Evolutionary conservation across 2,888 invertebrate species (phyloP), one percentile per base, ranked within the genome.

Genomic region (Liodrosophila aerea): DNA sequence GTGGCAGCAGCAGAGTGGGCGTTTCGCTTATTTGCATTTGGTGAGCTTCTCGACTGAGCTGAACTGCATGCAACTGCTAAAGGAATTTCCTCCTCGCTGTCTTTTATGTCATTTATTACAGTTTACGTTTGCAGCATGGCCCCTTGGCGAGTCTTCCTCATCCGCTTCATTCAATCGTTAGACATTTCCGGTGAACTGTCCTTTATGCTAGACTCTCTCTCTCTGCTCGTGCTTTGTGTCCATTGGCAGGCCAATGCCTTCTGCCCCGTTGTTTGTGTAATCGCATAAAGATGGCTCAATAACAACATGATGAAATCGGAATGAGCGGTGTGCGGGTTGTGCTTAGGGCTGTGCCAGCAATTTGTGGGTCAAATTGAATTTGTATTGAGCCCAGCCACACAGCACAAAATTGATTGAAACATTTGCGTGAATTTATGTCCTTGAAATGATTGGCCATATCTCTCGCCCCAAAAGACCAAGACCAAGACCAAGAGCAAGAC

Each of bases 291-390:
- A 81, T 77, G 80, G 73, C 78, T 77, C 85, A 80, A 80, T 77
- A 82, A 75, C 78, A 81, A 83, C 74, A 73, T 68, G 71, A 52
- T 52, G 47, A 65, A 62, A 58, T 51, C 53, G 34, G 53, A 54
- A 43, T 63, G 62, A 56, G 57, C 11, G 34, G 40, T 45, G 45
- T 40, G 51, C 51, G 45, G 37, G 34, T 4, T 33, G 33, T 11
- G 36, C 33, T 70, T 65, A 53, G 71, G 60, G 59, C 64, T 64
- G 65, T 27, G 78, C 75, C 65, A 74, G 75, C 69, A 81, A 84
- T 84, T 77, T 78, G 85, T 84, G 78, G 82, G 78, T 84, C 75
- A 84, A 78, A 78, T 78, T 78, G 85, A 84, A 77, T 78, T 78
- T 82, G 82, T 78, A 81, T 78, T 81, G 78, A 77, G 82, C 77